Evolutionary conservation across 2,113 vertebrate species (phyloP), one percentile per base, ranked within the genome.

Genomic region (Pelmatolapia mariae): DNA sequence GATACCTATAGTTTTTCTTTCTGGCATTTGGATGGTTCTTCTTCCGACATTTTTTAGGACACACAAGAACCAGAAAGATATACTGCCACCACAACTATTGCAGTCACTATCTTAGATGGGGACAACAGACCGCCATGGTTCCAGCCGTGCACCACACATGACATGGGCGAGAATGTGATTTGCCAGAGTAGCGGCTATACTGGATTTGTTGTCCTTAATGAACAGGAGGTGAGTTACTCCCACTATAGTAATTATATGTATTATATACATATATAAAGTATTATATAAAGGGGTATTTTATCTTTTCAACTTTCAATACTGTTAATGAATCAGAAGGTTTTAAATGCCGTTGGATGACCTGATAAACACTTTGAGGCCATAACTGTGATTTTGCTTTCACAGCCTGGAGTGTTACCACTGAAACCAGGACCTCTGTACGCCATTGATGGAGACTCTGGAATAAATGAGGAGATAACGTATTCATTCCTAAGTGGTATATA

Each of bases 101-200:
- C 13, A 4, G 63, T 98, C 71, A 57, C 3, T 15, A 91, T 98
- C 50, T 0, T 45, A 1, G 97, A 98, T 40, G 68, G 18, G 1
- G 97, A 98, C 91, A 97, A 96, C 91, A 96, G 94, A 33, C 94
- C 97, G 0, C 98, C 98, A 2, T 97, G 97, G 97, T 98, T 98
- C 86, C 93, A 95, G 61, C 98, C 97, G 15, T 98, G 98, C 59
- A 52, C 1, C 3, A 15, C 1, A 56, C 2, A 11, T 4, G 1
- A 40, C 1, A 2, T 85, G 1, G 3, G 0, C 0, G 84, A 4
- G 3, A 22, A 2, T 2, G 89, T 79, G 50, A 2, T 97, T 68
- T 98, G 97, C 85, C 38, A 96, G 84, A 95, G 10, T 53, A 10
- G 50, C 4, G 96, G 95, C 47, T 98, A 98, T 52, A 89, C 3